phyloP scores from a whole-genome alignment of 2,797 vertebrate species.

The Sparus aurata region DNA sequence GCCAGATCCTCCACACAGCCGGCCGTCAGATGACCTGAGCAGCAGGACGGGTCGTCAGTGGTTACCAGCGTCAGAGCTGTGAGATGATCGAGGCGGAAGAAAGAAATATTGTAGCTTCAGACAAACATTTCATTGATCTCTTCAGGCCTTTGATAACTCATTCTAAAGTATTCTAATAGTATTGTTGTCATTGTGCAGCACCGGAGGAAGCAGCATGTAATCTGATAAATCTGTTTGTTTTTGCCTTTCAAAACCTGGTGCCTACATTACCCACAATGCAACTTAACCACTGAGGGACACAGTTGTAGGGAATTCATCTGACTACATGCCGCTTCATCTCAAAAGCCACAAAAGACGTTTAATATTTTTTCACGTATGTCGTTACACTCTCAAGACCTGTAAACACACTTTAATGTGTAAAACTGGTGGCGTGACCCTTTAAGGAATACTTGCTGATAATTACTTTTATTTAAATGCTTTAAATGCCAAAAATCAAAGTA shows the following conservation, averaged over 20 bases:
- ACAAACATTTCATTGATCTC: background rate
- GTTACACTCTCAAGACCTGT: too few species aligned
- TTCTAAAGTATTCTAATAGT: too few species aligned
- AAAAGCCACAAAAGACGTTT: too few species aligned
- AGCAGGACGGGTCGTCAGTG: background rate
- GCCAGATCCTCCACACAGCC: constrained; percentile 27
- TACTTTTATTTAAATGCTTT: background rate
- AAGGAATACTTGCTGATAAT: background rate
- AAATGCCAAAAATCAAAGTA: background rate
- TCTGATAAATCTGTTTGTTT: too few species aligned
- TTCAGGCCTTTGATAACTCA: background rate
- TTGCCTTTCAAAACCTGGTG: too few species aligned
- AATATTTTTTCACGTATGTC: too few species aligned
- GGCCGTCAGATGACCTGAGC: background rate
- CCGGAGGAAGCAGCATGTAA: too few species aligned
- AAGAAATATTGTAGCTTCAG: background rate
- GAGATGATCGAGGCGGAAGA: background rate
- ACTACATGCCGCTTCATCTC: too few species aligned
- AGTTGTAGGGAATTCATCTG: too few species aligned
- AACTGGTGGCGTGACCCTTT: background rate
- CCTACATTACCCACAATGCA: too few species aligned
- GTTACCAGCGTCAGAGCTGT: background rate
- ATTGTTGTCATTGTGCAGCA: too few species aligned
- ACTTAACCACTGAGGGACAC: background rate
- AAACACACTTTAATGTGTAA: too few species aligned